Base-by-base conservation (phyloP, 2,888 invertebrate genomes). In the Melipona bicolor region DNA sequence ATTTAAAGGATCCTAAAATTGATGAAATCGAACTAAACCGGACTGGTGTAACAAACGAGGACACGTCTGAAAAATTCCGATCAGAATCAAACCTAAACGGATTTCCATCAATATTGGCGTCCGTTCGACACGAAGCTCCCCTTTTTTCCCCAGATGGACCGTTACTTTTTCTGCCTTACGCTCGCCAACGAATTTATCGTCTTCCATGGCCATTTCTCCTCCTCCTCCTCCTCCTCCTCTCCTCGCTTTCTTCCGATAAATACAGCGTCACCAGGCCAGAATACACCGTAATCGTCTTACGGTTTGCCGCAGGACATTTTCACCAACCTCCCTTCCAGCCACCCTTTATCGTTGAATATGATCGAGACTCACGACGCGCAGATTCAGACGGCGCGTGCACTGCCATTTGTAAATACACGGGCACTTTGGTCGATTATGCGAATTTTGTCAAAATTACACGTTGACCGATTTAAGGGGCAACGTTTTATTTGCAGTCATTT, bases 241-340 rank as follows among this genome's bases (percentile, higher is more conserved):
- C 36, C 5, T 24, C 65, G 13, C 52, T 49, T 56, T 54, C 54
- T 52, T 77, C 77, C 65, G 84, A 81, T 84, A 78, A 87, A 78
- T 77, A 67, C 74, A 68, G 56, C 84, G 64, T 52, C 67, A 78
- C 27, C 15, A 61, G 73, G 64, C 52, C 78, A 56, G 80, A 80
- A 80, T 74, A 72, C 79, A 24, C 59, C 49, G 72, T 86, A 84
- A 87, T 87, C 87, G 82, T 77, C 87, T 88, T 87, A 84, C 75
- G 19, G 49, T 21, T 32, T 80, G 87, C 81, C 85, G 72, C 73
- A 36, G 87, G 85, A 85, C 76, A 84, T 79, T 84, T 86, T 87
- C 77, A 61, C 79, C 64, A 77, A 71, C 81, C 69, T 79, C 78
- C 21, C 36, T 43, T 43, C 43, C 43, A 43, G 27, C 24, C 43